A percentile compares a stretch with the other conserved stretches of the same genome.
Evolutionary conservation across 2,797 vertebrate species (phyloP).

Genomic region (Cetoscarus ocellatus): DNA sequence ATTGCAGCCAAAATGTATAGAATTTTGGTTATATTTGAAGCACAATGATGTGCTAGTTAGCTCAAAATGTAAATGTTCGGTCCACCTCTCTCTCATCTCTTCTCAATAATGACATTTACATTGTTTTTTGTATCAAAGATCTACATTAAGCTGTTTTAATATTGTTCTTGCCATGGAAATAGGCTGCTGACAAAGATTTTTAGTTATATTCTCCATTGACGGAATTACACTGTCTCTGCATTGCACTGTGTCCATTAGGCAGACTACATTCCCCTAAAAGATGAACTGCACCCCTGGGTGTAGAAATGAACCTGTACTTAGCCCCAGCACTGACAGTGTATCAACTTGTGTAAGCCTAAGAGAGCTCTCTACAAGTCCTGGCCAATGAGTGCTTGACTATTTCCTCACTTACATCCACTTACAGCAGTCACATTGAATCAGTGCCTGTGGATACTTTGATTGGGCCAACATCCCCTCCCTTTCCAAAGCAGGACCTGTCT

Average conservation of each 20-base stretch:
- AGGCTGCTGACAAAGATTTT: no score
- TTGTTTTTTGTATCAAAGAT: no score
- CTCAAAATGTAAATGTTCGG: no score
- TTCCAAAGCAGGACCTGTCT: constrained; percentile 47
- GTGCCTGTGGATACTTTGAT: constrained; percentile 65
- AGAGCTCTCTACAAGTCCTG: constrained; percentile 59
- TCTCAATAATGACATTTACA: no score
- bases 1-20: no score
- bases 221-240: not conserved
- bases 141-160: no score
- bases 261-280: no score
- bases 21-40: no score
- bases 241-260: not conserved
- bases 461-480: constrained; percentile 37
- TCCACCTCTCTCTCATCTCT: no score
- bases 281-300: constrained; percentile 28
- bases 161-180: no score
- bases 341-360: constrained; percentile 51
- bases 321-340: constrained; percentile 36
- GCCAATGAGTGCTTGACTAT: constrained; percentile 64
- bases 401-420: constrained; percentile 72
- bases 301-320: constrained; percentile 41
- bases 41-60: no score
- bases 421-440: constrained; percentile 75
- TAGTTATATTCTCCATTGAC: no score